Evolutionary conservation across 2,113 vertebrate species (phyloP), one percentile per base, ranked within the genome.

Genomic region (Corvus hawaiiensis): DNA sequence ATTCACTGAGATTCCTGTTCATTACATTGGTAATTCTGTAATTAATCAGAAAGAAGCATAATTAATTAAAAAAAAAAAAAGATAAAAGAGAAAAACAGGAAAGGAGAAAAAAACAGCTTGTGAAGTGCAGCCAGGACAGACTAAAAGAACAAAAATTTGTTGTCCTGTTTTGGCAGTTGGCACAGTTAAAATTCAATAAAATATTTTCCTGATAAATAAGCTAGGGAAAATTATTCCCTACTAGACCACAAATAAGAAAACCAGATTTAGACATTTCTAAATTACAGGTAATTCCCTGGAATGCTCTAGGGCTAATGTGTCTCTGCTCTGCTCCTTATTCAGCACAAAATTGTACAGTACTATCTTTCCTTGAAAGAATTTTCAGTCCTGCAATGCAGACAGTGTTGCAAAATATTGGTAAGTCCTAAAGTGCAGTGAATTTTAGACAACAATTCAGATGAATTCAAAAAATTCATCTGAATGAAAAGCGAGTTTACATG

Each of bases 391-490:
- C 16, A 69, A 8, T 90, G 30, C 21, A 66, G 27, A 52, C 33
- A 37, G 20, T 58, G 26, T 62, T 80, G 59, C 23, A 77, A 80
- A 93, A 67, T 54, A 56, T 6, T 69, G 8, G 15, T 71, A 80
- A 90, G 5, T 18, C 52, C 48, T 81, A 37, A 93, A 93, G 30
- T 37, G 52, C 3, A 43, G 27, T 35, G n/a, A 90, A 68, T 93
- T 92, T 85, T 88, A 71, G 68, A 81, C 74, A 51, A 63, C 43
- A 63, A 86, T 83, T 93, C 28, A 74, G 59, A 48, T 67, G 13
- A 84, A 33, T 16, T 62, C 55, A 80, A 77, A 39, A 39, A 39
- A 41, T 41, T 41, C 13, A 41, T 41, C 39, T 41, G 39, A 41
- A 41, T 41, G 39, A 13, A 41, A 76, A 20, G 51, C 51, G 48